Conservation (phyloP, 1,140 invertebrate species). For the Colletes latitarsis region DNA sequence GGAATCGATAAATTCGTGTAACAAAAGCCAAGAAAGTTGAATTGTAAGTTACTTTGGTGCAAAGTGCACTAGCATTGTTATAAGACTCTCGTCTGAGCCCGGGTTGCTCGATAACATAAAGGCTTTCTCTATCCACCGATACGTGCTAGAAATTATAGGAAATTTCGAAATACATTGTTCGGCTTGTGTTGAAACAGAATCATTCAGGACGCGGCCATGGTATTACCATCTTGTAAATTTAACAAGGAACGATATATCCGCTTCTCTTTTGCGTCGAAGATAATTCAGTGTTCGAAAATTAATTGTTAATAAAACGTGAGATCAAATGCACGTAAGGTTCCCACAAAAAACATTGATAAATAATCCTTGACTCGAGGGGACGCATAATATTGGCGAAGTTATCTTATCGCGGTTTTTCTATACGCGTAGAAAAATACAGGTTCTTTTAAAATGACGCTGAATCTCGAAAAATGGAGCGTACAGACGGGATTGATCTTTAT, state of each 20-base stretch:
- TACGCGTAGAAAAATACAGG: too few species aligned
- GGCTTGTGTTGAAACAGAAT: not conserved
- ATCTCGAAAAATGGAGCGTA: too few species aligned
- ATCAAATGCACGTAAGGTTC: not conserved
- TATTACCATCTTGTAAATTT: slow-evolving; percentile 43
- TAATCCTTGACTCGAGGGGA: too few species aligned
- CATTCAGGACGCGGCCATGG: not conserved
- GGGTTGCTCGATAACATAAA: slow-evolving; percentile 50
- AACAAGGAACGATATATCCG: slow-evolving; percentile 27
- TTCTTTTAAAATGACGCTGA: too few species aligned
- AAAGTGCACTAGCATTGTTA: slow-evolving; percentile 44
- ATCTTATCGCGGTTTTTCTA: too few species aligned
- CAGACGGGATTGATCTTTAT: too few species aligned
- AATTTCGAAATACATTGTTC: slow-evolving; percentile 53
- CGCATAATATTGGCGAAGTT: too few species aligned
- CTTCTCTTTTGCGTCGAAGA: not conserved
- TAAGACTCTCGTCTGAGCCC: slow-evolving; percentile 32
- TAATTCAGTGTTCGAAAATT: not conserved
- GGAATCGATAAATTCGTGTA: slow-evolving; percentile 26
- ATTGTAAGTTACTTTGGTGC: slow-evolving; percentile 33
- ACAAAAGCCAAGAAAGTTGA: slow-evolving; percentile 23
- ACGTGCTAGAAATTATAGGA: slow-evolving; percentile 56
- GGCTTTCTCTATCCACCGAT: slow-evolving; percentile 37
- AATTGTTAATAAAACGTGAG: not conserved
- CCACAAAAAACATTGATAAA: too few species aligned